Evolutionary conservation across 2,113 vertebrate species (phyloP), one percentile per base, ranked within the genome.

Genomic region (Eolophus roseicapilla): DNA sequence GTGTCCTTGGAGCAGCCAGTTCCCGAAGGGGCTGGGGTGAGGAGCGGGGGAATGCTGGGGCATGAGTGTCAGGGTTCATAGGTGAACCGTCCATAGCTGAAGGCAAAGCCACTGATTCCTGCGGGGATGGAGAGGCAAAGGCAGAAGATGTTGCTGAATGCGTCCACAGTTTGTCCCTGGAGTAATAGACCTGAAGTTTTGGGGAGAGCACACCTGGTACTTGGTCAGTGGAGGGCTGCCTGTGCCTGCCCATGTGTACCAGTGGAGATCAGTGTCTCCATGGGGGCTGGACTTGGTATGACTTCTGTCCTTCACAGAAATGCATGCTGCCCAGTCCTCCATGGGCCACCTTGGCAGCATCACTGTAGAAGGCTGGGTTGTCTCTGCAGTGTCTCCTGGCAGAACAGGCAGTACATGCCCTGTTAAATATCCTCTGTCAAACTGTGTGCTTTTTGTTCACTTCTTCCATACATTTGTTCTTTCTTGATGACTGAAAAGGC

Each of bases 1-100:
- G 3, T 0, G 0, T 31, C 44, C 14, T 2, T 2, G 33, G 9
- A 31, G n/a, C 1, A 1, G 31, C 33, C 1, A 8, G 14, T 39
- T 23, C 77, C 55, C 24, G 4, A 0, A 5, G 55, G 21, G 16
- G 15, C 15, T 43, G 37, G 5, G 31, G 8, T 6, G 6, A 6
- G 14, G 55, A 10, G 15, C 21, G 3, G 41, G 41, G 29, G 37
- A 3, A 3, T 2, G 0, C 23, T 1, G 0, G 25, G 39, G n/a
- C 25, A 3, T 3, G 0, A 39, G 5, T 31, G 24, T 3, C 0
- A 0, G 52, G 7, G 6, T 5, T 47, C 5, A 3, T 7, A 6
- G 17, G 35, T 41, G 12, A 41, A 3, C 19, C 8, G 0, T 20
- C 71, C 27, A 2, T 1, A 10, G 20, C 65, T 17, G 39, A 37